phyloP scores from a whole-genome alignment of 1,140 invertebrate genomes.

The Calephelis nemesis region DNA sequence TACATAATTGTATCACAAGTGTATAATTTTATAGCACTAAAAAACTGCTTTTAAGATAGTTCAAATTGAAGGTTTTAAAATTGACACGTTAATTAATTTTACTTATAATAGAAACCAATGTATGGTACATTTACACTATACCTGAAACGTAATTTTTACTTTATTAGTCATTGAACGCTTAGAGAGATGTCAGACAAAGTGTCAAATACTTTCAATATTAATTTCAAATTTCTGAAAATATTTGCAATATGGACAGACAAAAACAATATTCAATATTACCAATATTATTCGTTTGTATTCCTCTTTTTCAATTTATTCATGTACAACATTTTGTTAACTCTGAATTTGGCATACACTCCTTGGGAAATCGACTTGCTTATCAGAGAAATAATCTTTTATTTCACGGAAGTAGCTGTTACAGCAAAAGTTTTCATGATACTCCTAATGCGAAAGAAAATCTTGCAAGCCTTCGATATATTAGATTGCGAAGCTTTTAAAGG shows the following conservation, averaged over 20 bases:
- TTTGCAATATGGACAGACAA: slow-evolving; percentile 51
- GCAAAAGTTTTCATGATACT: slow-evolving; percentile 52
- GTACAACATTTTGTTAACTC: slow-evolving; percentile 47
- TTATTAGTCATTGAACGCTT: neutral
- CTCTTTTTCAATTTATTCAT: slow-evolving; percentile 40
- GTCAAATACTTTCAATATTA: slow-evolving; percentile 44
- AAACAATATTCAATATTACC: slow-evolving; percentile 37
- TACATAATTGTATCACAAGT: slow-evolving; percentile 33
- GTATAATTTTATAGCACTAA: slow-evolving; percentile 35
- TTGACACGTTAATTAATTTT: neutral
- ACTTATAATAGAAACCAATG: neutral
- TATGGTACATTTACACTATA: neutral
- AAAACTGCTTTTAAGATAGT: slow-evolving; percentile 27
- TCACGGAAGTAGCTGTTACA: slow-evolving; percentile 48
- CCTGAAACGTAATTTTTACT: neutral
- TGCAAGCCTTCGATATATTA: slow-evolving; percentile 46
- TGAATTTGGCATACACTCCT: slow-evolving; percentile 52
- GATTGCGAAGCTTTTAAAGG: slow-evolving; percentile 47
- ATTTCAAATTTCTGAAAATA: slow-evolving; percentile 42
- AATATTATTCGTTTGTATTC: slow-evolving; percentile 47
- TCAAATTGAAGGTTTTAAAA: slow-evolving; percentile 26
- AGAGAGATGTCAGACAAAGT: slow-evolving; percentile 24
- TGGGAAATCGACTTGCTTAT: slow-evolving; percentile 51
- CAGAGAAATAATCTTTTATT: slow-evolving; percentile 57
- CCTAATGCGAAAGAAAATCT: slow-evolving; percentile 43